Evolutionary conservation across 2,113 vertebrate species (phyloP), one percentile per base, ranked within the genome.

Genomic region (Haplochromis burtoni): DNA sequence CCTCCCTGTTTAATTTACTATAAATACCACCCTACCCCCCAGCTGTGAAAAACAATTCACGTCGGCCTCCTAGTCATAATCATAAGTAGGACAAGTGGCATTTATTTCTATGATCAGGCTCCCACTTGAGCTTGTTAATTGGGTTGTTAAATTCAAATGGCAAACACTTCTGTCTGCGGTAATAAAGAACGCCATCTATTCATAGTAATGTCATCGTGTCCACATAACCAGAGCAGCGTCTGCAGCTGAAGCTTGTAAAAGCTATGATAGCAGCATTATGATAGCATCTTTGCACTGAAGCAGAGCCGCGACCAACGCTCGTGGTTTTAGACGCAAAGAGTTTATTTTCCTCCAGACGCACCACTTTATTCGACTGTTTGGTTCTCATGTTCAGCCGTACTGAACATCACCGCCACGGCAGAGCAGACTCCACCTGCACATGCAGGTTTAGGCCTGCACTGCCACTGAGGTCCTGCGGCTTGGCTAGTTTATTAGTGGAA

Each of bases 381-480:
- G 29, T 61, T 61, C 29, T 61, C 8, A 10, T 10, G 8, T 61
- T 61, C 29, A 61, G 57, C 57, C 3, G 5, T 61, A 61, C 29
- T 61, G 29, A 33, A 61, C 29, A 61, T 61, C 57, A 61, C 57
- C 33, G 29, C 57, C 29, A 31, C 5, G 5, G 57, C 29, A 61
- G 57, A 61, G 57, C 29, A 45, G 17, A 49, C 87, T 88, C 61
- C 91, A 93, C 88, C 89, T 91, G 91, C 86, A 80, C 71, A 10
- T 21, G 24, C 82, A 87, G 38, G 47, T 63, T 89, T 84, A 5
- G 47, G 49, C 53, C 49, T 80, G 85, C 53, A 38, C 45, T 8
- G 21, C 59, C 16, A 5, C 19, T n/a, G 49, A 81, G 73, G 17
- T 55, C 1, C 73, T 78, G 85, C 1, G 78, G 86, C 87, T 71